These are phyloP conservation scores for Nesogale talazaci DNA, from an alignment of 2,113 vertebrate species.

Conservation along the genomic window DNA sequence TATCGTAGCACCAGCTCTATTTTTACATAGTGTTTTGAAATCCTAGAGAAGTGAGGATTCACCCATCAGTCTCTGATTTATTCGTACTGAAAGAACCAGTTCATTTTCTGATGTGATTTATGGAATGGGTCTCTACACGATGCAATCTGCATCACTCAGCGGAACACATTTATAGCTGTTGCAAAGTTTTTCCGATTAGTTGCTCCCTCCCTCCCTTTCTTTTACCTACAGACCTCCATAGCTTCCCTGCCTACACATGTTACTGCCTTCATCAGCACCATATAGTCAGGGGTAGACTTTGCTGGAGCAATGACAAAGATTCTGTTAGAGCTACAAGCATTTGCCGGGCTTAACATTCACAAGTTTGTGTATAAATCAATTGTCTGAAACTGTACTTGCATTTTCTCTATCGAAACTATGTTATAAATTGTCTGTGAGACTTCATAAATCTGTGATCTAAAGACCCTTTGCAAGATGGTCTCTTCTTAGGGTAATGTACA, in stretches of 20 bases:
- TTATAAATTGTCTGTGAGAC: constrained; percentile 56
- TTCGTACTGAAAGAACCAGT: constrained; percentile 40
- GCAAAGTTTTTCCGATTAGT: constrained; percentile 25
- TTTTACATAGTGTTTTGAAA: constrained; percentile 34
- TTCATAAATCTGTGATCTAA: constrained; percentile 67
- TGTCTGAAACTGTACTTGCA: constrained; percentile 53
- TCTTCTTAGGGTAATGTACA: background rate
- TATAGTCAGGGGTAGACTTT: background rate
- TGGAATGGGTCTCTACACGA: background rate
- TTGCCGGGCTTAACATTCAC: constrained; percentile 63
- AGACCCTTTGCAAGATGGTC: constrained; percentile 55
- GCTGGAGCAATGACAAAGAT: constrained; percentile 36
- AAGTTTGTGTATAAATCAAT: constrained; percentile 65
- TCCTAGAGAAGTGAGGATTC: background rate
- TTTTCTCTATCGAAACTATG: constrained; percentile 46
- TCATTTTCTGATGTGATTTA: constrained; percentile 55
- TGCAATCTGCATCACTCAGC: constrained; percentile 9
- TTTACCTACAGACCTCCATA: background rate
- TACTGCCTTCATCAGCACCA: background rate
- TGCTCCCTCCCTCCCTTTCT: background rate
- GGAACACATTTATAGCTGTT: background rate
- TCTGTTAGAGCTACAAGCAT: constrained; percentile 34
- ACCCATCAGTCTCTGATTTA: constrained; percentile 43
- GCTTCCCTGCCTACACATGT: background rate
- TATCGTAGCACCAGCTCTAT: constrained; percentile 8